Evolutionary conservation across 2,797 vertebrate genomes (phyloP).

Genomic region (Harpagifer antarcticus): DNA sequence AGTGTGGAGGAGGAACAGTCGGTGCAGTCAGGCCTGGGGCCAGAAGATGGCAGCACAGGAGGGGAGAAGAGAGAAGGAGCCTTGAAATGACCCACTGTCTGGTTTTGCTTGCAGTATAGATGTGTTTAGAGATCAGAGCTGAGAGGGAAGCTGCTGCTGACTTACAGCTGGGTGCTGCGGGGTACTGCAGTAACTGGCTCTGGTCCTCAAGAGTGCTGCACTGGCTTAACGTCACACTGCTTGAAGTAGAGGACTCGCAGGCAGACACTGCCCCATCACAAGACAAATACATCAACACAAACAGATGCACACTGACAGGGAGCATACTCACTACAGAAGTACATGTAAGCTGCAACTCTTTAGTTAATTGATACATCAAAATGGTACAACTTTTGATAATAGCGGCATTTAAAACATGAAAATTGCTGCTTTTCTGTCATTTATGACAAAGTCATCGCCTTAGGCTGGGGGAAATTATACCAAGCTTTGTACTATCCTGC

Average conservation of each 20-base stretch:
- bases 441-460: not conserved
- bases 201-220: constrained; percentile 85
- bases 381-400: not conserved
- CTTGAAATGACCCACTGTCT: not conserved
- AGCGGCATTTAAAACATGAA: not conserved
- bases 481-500: not conserved
- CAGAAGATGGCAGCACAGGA: constrained; percentile 73
- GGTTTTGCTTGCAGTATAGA: not conserved
- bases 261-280: constrained; percentile 53
- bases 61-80: not conserved
- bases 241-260: constrained; percentile 64
- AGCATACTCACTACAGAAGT: not conserved
- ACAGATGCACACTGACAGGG: constrained; percentile 29
- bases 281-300: constrained; percentile 54
- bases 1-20: not conserved
- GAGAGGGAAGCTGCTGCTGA: constrained; percentile 47
- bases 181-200: constrained; percentile 55
- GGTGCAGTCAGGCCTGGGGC: constrained; percentile 33
- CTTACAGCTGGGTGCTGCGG: constrained; percentile 68
- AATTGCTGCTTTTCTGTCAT: not conserved
- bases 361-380: not conserved
- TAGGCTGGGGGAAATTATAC: not conserved
- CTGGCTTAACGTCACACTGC: constrained; percentile 84
- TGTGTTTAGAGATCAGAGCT: constrained; percentile 28
- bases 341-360: not conserved